A percentile compares a stretch with the other conserved stretches of the same genome.
phyloP scores from a whole-genome alignment of 2,797 vertebrate species.

The Paguma larvata region DNA sequence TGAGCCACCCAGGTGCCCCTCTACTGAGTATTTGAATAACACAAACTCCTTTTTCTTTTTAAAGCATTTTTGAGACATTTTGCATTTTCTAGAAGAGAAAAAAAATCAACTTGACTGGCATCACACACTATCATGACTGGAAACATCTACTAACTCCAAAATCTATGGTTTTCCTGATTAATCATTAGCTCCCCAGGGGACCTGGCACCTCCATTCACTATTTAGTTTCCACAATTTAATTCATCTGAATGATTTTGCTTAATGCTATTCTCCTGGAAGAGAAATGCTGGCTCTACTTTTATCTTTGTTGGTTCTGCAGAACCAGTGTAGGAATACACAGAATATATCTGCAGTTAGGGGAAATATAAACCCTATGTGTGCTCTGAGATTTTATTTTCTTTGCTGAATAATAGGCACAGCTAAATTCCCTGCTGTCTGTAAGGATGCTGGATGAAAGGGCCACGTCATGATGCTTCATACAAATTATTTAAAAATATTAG shows the following conservation, averaged over 20 bases:
- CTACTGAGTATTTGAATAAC: not conserved
- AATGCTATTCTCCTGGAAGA: not conserved
- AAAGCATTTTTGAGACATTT: not conserved
- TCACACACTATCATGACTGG: not conserved
- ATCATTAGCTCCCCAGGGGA: not conserved
- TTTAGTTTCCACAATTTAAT: not conserved
- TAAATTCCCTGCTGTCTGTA: not conserved
- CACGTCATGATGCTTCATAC: not conserved
- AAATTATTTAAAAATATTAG: not conserved
- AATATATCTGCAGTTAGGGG: not conserved
- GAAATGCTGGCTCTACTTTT: not conserved
- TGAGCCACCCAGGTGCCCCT: not conserved
- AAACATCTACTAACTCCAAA: not conserved
- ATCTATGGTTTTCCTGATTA: not conserved
- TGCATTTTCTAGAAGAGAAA: not conserved
- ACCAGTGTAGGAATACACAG: not conserved
- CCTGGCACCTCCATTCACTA: not conserved
- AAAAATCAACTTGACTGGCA: not conserved
- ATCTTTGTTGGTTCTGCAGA: not conserved
- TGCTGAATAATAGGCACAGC: not conserved
- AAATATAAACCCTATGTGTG: no score
- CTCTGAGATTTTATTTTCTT: not conserved
- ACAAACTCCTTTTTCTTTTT: not conserved
- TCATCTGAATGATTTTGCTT: not conserved
- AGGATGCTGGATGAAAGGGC: not conserved